Evolutionary conservation across 2,888 invertebrate genomes (phyloP).

Genomic region (Drosophila formosana): DNA sequence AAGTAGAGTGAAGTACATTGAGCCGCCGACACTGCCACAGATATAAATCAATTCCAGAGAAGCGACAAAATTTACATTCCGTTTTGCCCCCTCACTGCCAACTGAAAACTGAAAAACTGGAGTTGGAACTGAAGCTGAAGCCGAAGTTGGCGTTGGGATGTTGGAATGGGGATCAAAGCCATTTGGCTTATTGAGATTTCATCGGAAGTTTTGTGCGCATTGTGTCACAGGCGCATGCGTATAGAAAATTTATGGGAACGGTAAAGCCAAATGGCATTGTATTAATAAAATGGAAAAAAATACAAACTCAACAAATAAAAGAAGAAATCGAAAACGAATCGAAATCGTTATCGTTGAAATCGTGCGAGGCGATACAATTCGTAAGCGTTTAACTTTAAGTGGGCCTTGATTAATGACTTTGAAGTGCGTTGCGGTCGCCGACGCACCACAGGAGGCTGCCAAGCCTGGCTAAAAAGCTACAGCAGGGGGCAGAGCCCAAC

Average conservation of each 20-base stretch:
- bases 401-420: slow-evolving; percentile 76
- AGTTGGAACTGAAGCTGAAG: slow-evolving; percentile 8
- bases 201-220: slow-evolving; percentile 75
- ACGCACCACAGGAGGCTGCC: slow-evolving; percentile 67
- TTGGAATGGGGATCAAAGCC: slow-evolving; percentile 45
- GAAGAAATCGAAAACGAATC: slow-evolving; percentile 38
- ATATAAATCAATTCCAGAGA: slow-evolving; percentile 78
- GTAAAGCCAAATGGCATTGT: slow-evolving; percentile 76
- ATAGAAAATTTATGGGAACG: slow-evolving; percentile 74
- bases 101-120: slow-evolving; percentile 11
- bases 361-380: slow-evolving; percentile 76
- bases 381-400: slow-evolving; percentile 79
- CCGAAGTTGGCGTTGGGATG: background rate
- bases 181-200: slow-evolving; percentile 77
- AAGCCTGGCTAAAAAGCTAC: slow-evolving; percentile 53
- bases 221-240: slow-evolving; percentile 75
- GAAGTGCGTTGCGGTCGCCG: slow-evolving; percentile 62
- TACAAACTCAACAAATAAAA: slow-evolving; percentile 27
- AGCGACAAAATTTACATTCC: slow-evolving; percentile 79
- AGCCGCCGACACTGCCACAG: slow-evolving; percentile 63
- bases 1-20: slow-evolving; percentile 71
- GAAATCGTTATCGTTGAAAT: slow-evolving; percentile 74
- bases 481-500: slow-evolving; percentile 38
- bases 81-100: slow-evolving; percentile 44
- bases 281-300: slow-evolving; percentile 63